Conservation (phyloP, 2,113 vertebrate genomes). For the Suncus etruscus region DNA sequence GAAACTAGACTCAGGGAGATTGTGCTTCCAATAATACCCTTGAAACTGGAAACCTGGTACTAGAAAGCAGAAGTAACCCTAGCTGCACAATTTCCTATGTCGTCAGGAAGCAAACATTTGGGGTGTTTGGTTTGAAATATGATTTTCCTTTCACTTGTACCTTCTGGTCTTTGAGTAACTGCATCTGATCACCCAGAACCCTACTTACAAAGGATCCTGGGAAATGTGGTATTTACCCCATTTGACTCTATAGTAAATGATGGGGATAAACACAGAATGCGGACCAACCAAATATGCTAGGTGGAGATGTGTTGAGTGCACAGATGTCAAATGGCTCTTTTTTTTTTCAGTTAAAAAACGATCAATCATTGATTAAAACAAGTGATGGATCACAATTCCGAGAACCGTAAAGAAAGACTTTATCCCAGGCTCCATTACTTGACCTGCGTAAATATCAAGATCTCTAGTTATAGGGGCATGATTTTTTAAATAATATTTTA, state of each 20-base stretch:
- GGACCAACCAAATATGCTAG: background rate
- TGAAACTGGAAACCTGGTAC: background rate
- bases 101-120: background rate
- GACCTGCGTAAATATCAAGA: no score
- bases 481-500: no score
- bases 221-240: constrained; percentile 8
- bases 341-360: no score
- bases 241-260: background rate
- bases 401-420: no score
- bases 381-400: no score
- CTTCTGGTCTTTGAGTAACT: background rate
- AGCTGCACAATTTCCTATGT: background rate
- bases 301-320: background rate
- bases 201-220: background rate
- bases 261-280: background rate
- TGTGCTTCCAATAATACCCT: background rate
- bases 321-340: background rate
- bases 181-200: background rate
- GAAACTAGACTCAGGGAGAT: constrained; percentile 47
- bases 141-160: background rate
- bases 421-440: no score
- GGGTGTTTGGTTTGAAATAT: background rate
- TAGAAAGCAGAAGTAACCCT: background rate
- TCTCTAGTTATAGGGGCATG: no score
- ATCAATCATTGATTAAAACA: no score